Percentiles rank a stretch among this genome's conserved stretches.
Conservation (phyloP, 2,888 invertebrate genomes). For the Drosophila tripunctata region DNA sequence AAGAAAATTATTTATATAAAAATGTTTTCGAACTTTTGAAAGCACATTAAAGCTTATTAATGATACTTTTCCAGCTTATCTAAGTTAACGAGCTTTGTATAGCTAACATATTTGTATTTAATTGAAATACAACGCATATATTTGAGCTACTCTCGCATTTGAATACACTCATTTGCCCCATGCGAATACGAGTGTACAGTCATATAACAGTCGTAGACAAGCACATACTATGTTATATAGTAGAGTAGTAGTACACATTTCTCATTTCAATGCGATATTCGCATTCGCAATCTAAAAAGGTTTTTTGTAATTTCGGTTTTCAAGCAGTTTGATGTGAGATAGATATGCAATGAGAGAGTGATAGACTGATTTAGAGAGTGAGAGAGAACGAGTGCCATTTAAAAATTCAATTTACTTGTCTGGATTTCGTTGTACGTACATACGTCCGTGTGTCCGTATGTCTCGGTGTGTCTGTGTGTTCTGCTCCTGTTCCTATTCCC, state of each 20-base stretch:
- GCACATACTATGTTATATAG: too few relatives aligned
- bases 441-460: too few relatives aligned
- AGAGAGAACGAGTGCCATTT: slow-evolving; percentile 34
- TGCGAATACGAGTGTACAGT: background rate
- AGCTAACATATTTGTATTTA: background rate
- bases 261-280: slow-evolving; percentile 47
- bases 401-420: slow-evolving; percentile 60
- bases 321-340: background rate
- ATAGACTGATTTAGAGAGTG: background rate
- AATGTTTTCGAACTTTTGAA: background rate
- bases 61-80: too few relatives aligned
- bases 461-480: background rate
- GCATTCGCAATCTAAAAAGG: slow-evolving; percentile 40
- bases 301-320: slow-evolving; percentile 41
- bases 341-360: background rate
- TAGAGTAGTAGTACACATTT: slow-evolving; percentile 10
- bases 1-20: too few relatives aligned
- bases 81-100: too few relatives aligned
- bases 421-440: slow-evolving; percentile 12
- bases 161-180: slow-evolving; percentile 21
- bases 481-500: background rate
- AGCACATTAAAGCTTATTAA: too few relatives aligned
- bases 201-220: slow-evolving; percentile 6
- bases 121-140: background rate
- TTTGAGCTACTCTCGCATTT: slow-evolving; percentile 36